Conservation (phyloP, 2,888 invertebrate genomes). For the Sarcophaga carnaria region DNA sequence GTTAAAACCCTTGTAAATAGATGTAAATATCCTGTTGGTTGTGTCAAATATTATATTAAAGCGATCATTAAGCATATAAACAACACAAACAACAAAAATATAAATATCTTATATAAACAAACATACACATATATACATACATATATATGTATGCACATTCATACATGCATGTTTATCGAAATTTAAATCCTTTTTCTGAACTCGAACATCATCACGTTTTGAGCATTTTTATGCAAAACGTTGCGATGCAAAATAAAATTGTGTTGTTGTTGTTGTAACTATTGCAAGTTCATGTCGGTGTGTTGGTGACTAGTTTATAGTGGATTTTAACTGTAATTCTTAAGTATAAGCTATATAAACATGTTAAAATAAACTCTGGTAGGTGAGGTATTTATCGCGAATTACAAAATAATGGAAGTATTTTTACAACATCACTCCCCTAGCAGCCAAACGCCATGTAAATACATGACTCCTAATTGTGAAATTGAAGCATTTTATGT, state of each 20-base stretch:
- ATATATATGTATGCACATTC: too few relatives aligned
- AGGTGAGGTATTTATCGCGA: too few relatives aligned
- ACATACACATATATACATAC: neutral
- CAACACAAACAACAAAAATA: too few relatives aligned
- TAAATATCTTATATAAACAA: slow-evolving; percentile 4
- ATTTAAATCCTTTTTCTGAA: slow-evolving; percentile 45
- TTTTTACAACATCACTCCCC: too few relatives aligned
- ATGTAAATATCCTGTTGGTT: slow-evolving; percentile 53
- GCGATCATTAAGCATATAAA: slow-evolving; percentile 40
- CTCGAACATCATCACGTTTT: slow-evolving; percentile 62
- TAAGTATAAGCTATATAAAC: neutral
- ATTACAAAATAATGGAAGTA: too few relatives aligned
- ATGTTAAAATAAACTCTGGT: slow-evolving; percentile 9
- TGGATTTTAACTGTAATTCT: slow-evolving; percentile 33
- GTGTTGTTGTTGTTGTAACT: too few relatives aligned
- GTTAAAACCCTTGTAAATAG: slow-evolving; percentile 58
- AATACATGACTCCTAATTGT: too few relatives aligned
- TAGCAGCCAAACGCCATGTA: too few relatives aligned
- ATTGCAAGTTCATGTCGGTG: too few relatives aligned
- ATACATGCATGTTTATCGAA: slow-evolving; percentile 14
- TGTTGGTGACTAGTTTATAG: neutral
- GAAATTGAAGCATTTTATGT: too few relatives aligned
- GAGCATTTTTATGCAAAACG: slow-evolving; percentile 56
- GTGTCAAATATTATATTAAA: slow-evolving; percentile 54
- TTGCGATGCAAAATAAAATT: slow-evolving; percentile 25